Conservation (phyloP, 2,113 vertebrate species). For the Spheniscus mendiculus region DNA sequence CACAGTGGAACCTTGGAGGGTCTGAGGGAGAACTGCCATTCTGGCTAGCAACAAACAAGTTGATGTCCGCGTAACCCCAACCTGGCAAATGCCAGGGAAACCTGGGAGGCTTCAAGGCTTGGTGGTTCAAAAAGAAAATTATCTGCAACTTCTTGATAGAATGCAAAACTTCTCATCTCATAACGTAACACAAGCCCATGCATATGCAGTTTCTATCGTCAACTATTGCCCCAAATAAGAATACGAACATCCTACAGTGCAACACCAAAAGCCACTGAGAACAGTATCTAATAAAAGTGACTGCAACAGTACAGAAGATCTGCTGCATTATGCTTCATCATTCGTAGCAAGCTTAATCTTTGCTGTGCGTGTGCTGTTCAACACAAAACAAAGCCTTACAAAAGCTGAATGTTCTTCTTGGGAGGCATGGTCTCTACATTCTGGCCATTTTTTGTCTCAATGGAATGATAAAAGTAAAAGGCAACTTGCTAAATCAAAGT, state of each 20-base stretch:
- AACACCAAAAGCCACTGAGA: background rate
- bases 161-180: background rate
- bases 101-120: background rate
- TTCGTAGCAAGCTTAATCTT: background rate
- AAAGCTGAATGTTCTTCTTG: background rate
- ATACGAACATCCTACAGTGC: background rate
- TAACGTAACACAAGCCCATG: rapidly evolving
- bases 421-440: background rate
- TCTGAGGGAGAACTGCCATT: background rate
- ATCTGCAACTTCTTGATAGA: rapidly evolving
- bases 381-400: background rate
- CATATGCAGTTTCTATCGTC: background rate
- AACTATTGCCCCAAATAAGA: background rate
- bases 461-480: background rate
- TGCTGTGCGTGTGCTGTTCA: background rate
- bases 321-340: background rate
- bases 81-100: background rate
- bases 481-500: background rate
- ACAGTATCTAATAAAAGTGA: background rate
- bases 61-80: background rate
- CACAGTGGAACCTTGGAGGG: background rate
- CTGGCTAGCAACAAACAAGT: background rate
- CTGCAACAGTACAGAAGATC: background rate
- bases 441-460: background rate
- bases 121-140: background rate